Base-by-base conservation (phyloP, 2,888 invertebrate genomes). In the Melipona bicolor region DNA sequence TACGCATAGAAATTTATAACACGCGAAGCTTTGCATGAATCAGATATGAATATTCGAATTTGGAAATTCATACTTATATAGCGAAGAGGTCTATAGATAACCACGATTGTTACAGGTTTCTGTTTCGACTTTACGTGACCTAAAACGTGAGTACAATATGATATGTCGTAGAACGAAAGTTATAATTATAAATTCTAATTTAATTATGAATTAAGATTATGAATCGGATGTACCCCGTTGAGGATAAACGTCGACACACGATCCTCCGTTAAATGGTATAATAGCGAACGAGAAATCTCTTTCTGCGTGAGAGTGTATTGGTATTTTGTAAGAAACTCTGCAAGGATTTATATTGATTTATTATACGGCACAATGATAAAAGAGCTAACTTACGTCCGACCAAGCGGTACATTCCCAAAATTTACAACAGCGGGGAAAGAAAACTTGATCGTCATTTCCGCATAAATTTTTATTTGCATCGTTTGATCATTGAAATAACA, bases 331-430 rank as follows among this genome's bases (percentile, higher is more conserved):
- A 27, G 21, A 75, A 24, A 27, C 76, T 59, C 84, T 83, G 68
- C 5, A 61, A 72, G 4, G 59, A 56, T 21, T 76, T 32, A 43
- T 0, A 32, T 27, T 73, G 6, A 0, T 1, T 5, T 52, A 17
- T 32, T 24, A 49, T 49, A 71, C 49, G 1, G 3, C 24, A 6
- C 3, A 50, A 27, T n/a, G 36, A 56, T 64, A 19, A 11, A 24
- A 24, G 17, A 19, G 50, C 4, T 24, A 71, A 65, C 80, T 72
- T 84, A 85, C 85, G 75, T 56, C 49, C 62, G 74, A 36, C 72
- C 84, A 15, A 85, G 74, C 1, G 85, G 85, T n/a, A 85, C 84
- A 17, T 77, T 4, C 27, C 85, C 85, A 68, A 85, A 80, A 61
- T 84, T 68, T 0, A 85, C 68, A 17, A 56, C 43, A 11, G 50